Evolutionary conservation across 2,888 invertebrate genomes (phyloP), one percentile per base, ranked within the genome.

Genomic region (Ditula angustiorana): DNA sequence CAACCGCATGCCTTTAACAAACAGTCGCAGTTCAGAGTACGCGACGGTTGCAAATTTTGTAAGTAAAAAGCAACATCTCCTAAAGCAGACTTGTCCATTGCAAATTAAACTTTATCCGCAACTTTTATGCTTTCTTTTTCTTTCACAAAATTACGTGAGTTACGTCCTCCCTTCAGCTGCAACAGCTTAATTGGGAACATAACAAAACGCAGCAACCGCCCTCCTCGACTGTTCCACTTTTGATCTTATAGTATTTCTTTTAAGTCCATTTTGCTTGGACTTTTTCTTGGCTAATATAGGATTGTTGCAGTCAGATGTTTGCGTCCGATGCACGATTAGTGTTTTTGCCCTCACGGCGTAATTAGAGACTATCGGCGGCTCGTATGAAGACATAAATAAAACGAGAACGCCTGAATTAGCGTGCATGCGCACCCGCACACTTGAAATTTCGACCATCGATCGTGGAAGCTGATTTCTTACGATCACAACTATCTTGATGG

Each of bases 371-470:
- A 91, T 91, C 91, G 90, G 88, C 91, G 91, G 90, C 85, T 76
- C 80, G 88, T 92, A 92, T 92, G 91, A 91, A 92, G 92, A 92
- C 92, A 91, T 92, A 92, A 92, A 92, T 92, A 90, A 92, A 90
- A 82, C 73, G 85, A 80, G 85, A 82, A 82, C 82, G 77, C 74
- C 77, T 81, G 87, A 90, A 87, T 90, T 87, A 88, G 89, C 86
- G 77, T 77, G 76, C 73, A 74, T 76, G 75, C 73, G 69, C 77
- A 33, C 61, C 46, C 61, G 75, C 80, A 77, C 78, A 74, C 66
- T 80, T 83, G 82, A 84, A 85, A 86, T 86, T 88, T 85, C 88
- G 83, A 33, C 33, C 58, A 87, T 86, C 87, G 88, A 88, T 87
- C 80, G 78, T 68, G 62, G 67, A 57, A 73, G 78, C 72, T 74